Evolutionary conservation across 92 coral and sea anemone species (phyloP).

Genomic region (Micromussa lordhowensis): DNA sequence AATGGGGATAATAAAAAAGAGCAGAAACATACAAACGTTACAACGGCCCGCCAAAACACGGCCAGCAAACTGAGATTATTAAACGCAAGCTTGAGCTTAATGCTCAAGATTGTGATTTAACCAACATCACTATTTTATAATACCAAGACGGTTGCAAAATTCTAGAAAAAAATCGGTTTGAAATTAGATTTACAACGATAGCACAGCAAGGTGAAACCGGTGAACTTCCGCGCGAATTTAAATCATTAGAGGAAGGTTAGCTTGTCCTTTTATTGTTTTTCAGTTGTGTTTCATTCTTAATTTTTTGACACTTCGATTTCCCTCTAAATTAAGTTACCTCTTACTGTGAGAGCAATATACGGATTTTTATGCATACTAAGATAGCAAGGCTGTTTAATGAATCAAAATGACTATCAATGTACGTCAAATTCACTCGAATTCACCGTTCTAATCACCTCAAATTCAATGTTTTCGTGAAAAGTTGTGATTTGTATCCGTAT

Average conservation of each 20-base stretch:
- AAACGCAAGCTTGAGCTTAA: neutral
- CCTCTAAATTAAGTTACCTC: neutral
- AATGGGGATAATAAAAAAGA: conserved; percentile 3
- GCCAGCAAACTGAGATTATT: neutral
- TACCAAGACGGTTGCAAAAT: neutral
- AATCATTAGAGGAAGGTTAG: neutral
- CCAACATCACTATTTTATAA: neutral
- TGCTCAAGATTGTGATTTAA: neutral
- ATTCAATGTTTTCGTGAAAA: neutral
- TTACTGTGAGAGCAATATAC: neutral
- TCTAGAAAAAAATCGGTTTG: neutral
- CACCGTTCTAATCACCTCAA: neutral
- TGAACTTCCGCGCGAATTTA: neutral
- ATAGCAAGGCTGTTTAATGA: neutral
- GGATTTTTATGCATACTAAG: neutral
- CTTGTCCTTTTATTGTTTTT: neutral
- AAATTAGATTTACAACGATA: neutral
- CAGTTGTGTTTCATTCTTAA: neutral
- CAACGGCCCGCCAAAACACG: neutral
- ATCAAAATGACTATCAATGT: neutral
- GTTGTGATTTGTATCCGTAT: neutral
- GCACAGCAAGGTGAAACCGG: neutral
- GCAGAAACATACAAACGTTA: neutral
- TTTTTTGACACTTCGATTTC: conserved; percentile 10
- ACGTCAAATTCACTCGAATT: neutral